These are phyloP conservation scores for Furcifer pardalis DNA, from an alignment of 2,797 vertebrate species.

Conservation along the genomic window DNA sequence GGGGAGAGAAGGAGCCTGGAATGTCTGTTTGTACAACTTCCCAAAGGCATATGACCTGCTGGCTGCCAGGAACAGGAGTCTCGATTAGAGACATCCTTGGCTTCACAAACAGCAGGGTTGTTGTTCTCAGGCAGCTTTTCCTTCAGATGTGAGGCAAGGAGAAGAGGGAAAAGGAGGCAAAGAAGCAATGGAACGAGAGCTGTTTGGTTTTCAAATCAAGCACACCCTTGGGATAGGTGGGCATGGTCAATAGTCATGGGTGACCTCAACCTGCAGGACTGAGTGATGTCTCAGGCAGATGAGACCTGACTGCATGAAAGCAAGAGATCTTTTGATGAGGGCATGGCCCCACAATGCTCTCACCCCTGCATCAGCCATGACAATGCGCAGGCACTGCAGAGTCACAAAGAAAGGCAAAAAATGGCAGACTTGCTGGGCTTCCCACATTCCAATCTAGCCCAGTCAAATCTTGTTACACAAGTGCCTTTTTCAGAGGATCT, in stretches of 20 bases:
- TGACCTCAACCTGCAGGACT: not conserved
- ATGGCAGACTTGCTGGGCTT: not conserved
- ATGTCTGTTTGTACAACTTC: not conserved
- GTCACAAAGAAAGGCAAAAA: not conserved
- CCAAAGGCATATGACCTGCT: not conserved
- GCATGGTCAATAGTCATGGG: not conserved
- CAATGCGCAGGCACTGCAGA: not conserved
- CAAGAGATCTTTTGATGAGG: not conserved
- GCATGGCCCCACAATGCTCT: not conserved
- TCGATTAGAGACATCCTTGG: not conserved
- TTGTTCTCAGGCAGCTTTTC: not conserved
- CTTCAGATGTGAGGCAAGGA: not conserved
- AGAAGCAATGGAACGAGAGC: not conserved
- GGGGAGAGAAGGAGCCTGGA: not conserved
- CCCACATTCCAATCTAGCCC: not conserved
- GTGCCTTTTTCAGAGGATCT: not conserved
- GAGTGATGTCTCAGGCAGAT: not conserved
- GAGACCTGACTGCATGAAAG: not conserved
- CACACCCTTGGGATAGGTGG: not conserved
- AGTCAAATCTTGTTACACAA: not conserved
- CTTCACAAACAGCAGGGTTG: not conserved
- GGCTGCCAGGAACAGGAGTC: too few relatives aligned
- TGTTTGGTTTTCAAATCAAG: not conserved
- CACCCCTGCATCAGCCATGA: rapidly evolving
- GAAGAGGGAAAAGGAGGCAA: not conserved